Conservation (phyloP, 2,888 invertebrate species). For the Listrodromus nycthemerus region DNA sequence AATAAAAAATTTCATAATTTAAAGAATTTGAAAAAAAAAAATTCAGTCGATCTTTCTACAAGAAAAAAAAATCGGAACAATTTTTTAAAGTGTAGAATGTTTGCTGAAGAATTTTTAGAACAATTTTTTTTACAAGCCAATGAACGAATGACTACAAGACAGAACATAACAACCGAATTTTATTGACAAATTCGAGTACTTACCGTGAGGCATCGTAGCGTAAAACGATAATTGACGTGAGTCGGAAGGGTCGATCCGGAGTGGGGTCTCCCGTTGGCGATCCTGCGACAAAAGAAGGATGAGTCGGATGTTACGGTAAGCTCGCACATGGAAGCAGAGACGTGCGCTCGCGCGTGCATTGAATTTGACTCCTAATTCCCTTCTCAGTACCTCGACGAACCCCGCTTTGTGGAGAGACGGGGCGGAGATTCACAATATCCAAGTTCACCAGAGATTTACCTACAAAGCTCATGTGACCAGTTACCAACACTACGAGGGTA, state of each 20-base stretch:
- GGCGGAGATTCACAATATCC: slow-evolving; percentile 37
- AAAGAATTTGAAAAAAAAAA: too few relatives aligned
- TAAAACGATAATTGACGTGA: slow-evolving; percentile 54
- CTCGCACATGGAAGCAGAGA: slow-evolving; percentile 33
- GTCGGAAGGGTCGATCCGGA: not conserved
- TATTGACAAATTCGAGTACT: slow-evolving; percentile 12
- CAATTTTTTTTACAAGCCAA: not conserved
- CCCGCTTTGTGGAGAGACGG: slow-evolving; percentile 1
- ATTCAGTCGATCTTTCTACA: too few relatives aligned
- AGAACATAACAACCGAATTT: not conserved
- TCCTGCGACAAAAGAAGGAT: slow-evolving; percentile 56
- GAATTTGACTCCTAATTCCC: slow-evolving; percentile 62
- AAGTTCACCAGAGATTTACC: slow-evolving; percentile 38
- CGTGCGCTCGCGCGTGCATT: slow-evolving; percentile 32
- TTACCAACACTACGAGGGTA: slow-evolving; percentile 6
- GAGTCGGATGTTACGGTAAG: slow-evolving; percentile 50
- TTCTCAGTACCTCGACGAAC: slow-evolving; percentile 34
- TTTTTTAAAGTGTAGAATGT: too few relatives aligned
- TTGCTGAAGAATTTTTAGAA: not conserved
- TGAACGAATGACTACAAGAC: not conserved
- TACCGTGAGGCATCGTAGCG: slow-evolving; percentile 1
- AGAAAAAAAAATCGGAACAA: too few relatives aligned
- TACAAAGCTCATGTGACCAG: slow-evolving; percentile 18
- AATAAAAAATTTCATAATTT: too few relatives aligned
- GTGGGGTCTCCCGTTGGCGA: slow-evolving; percentile 8